Base-by-base conservation (phyloP, 53 echinoderm and acorn worm species). In the Zoroaster sp. region DNA sequence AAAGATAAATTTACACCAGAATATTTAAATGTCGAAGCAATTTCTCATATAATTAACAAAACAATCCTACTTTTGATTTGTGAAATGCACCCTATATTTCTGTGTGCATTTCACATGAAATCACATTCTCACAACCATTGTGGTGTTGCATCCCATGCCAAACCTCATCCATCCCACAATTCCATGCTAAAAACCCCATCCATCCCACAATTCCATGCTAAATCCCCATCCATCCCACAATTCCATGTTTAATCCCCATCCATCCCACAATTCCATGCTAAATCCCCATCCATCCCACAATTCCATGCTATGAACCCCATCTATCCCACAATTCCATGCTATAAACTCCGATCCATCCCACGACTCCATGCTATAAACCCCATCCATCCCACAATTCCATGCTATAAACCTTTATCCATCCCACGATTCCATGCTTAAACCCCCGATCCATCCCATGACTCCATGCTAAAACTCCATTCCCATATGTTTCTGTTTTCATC, bases 401-500 rank as follows among this genome's bases (percentile, higher is more conserved):
- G 63, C 63, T 25, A 55, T 71, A 38, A 35, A 18, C 28, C 20
- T 33, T 18, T 71, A 33, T 23, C 18, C 38, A 59, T 59, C 79
- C 37, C 65, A 53, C 32, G 28, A 47, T 51, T 14, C 51, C 47
- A 31, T 77, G 35, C 63, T 59, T 11, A 63, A 73, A 59, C 52
- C 39, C 70, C 86, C 35, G 72, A 18, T 51, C 52, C 13, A 51
- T 78, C 78, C 53, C 35, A 20, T 54, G 30, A 32, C 30, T 49
- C 31, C 53, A 15, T 53, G 40, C 32, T 44, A 23, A 21, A 25
- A 4, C 28, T 49, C 52, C 35, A 21, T 25, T 89, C 55, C 47
- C 72, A 73, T n/a, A n/a, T 77, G 59, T 82, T 59, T 89, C 78
- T 74, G 74, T 89, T 89, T 82, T 39, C 54, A 36, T 72, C 74